Conservation (phyloP, 2,797 vertebrate genomes). For the Brachyrhaphis roseni region DNA sequence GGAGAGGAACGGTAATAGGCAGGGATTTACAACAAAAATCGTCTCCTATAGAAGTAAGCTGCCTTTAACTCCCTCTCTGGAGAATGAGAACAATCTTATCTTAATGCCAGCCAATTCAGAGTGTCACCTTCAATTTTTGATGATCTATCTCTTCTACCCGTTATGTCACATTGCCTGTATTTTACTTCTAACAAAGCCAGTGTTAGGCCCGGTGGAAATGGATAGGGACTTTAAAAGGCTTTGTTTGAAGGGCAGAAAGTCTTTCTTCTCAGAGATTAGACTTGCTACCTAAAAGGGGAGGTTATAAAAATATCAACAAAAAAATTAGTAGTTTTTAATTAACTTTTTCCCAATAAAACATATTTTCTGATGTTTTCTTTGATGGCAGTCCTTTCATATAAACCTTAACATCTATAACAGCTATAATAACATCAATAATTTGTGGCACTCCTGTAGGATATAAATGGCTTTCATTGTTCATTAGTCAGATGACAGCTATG, state of each 20-base stretch:
- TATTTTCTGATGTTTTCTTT: background rate
- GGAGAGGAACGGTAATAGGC: conserved; percentile 50
- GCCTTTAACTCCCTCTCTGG: conserved; percentile 61
- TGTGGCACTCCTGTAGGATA: background rate
- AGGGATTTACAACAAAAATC: conserved; percentile 69
- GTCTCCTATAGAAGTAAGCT: conserved; percentile 67
- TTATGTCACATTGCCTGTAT: conserved; percentile 66
- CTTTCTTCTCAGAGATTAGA: conserved; percentile 17
- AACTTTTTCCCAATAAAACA: background rate
- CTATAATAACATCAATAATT: background rate
- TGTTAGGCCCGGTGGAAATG: conserved; percentile 32
- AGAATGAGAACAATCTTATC: conserved; percentile 70
- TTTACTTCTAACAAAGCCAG: conserved; percentile 58
- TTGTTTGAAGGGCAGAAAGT: conserved; percentile 61
- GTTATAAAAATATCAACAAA: conserved; percentile 12
- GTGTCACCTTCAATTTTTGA: conserved; percentile 78
- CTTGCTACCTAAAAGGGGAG: background rate
- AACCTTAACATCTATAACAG: background rate
- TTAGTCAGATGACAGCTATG: background rate
- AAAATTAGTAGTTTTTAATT: background rate
- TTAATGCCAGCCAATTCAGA: conserved; percentile 70
- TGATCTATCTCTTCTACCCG: conserved; percentile 58
- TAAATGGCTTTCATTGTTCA: background rate
- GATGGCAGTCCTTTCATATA: background rate
- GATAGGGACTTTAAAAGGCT: conserved; percentile 49